Base-by-base conservation (phyloP, 2,888 invertebrate genomes). In the Coleophora deauratella region DNA sequence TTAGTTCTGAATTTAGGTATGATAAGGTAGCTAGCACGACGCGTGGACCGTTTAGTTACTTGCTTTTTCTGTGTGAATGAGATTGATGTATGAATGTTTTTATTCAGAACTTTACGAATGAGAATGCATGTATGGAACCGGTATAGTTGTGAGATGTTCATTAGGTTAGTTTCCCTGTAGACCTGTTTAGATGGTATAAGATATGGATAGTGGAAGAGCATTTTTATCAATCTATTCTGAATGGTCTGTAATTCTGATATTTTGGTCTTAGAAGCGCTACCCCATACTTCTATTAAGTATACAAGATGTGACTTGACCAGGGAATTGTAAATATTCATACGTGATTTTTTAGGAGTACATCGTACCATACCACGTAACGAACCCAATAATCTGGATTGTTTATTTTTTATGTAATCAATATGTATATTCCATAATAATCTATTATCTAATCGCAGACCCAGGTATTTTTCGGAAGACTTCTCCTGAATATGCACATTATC, bases 141-240 rank as follows among this genome's bases (percentile, higher is more conserved):
- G 14, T 35, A 15, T 21, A 35, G 11, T 14, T 35, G 15, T 13
- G 1, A 14, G 7, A 35, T 35, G 1, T 35, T 35, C 35, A 35
- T 35, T 13, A 35, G 1, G 1, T 35, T 3, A 13, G 14, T 35
- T 14, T 13, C 9, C 14, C 9, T 14, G 35, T 2, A 39, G 9
- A 39, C 32, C 15, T 40, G 33, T 8, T 9, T 7, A 7, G 43
- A 40, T 28, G 33, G 15, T 30, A 37, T 43, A 9, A 33, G 28
- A n/a, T 40, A 43, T 1, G 27, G 30, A 33, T 43, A 40, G 12
- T 38, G 31, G 11, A 42, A 42, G 3, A 42, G 32, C 9, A 35
- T 21, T 33, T 42, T 39, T 9, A 42, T 42, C 15, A 42, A n/a
- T 38, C 38, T 40, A 32, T 44, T 43, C 33, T 43, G 43, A 1